These are phyloP conservation scores for Amphipyra tragopoginis DNA, from an alignment of 2,888 invertebrate genomes.

Conservation along the genomic window DNA sequence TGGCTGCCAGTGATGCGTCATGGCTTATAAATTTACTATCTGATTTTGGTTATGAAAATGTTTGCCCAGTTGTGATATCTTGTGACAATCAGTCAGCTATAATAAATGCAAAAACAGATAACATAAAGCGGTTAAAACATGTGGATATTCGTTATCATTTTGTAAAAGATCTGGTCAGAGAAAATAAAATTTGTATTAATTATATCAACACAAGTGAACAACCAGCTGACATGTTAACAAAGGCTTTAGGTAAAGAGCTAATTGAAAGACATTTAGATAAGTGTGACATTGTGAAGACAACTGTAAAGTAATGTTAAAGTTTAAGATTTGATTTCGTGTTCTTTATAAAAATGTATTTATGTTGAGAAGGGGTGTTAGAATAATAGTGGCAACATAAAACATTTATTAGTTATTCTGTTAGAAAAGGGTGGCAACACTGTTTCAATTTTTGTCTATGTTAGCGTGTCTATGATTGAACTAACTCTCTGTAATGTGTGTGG, in stretches of 20 bases:
- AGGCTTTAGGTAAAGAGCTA: slow-evolving; percentile 25
- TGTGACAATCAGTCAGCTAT: slow-evolving; percentile 48
- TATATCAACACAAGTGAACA: slow-evolving; percentile 42
- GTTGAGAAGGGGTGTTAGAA: background rate
- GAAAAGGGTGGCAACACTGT: too few species aligned
- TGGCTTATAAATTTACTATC: slow-evolving; percentile 13
- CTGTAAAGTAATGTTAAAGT: slow-evolving; percentile 1
- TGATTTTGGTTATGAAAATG: slow-evolving; percentile 15
- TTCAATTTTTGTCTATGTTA: too few species aligned
- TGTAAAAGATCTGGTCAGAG: slow-evolving; percentile 32
- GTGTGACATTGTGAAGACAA: background rate
- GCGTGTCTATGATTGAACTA: too few species aligned
- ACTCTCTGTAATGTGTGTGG: too few species aligned
- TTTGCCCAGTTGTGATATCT: slow-evolving; percentile 23
- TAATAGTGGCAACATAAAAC: too few species aligned
- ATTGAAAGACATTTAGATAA: slow-evolving; percentile 9
- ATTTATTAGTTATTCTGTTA: too few species aligned
- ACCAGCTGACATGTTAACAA: slow-evolving; percentile 41
- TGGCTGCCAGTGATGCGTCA: slow-evolving; percentile 42
- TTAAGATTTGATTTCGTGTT: background rate
- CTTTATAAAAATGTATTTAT: background rate
- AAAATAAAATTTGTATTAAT: slow-evolving; percentile 29
- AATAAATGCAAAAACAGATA: slow-evolving; percentile 30
- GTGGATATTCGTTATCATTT: too few species aligned
- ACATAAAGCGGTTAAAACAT: too few species aligned